Base-by-base conservation (phyloP, 1,140 invertebrate species). In the Macrobrachium nipponense region DNA sequence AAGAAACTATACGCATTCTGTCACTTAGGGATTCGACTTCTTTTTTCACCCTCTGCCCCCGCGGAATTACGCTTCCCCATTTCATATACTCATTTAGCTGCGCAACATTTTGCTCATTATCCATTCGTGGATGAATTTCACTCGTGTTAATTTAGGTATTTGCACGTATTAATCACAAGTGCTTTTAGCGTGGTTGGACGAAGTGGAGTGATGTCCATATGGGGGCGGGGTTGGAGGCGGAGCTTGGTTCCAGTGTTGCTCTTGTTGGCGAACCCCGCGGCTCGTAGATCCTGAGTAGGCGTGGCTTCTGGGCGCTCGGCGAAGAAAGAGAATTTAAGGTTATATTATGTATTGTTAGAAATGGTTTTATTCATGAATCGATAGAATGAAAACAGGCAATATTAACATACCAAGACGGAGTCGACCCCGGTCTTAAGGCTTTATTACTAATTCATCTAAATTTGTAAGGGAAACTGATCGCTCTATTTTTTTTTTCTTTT, bases 291-390 rank as follows among this genome's bases (percentile, higher is more conserved):
- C 80, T 72, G 12, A 43, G 68, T 11, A 23, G 80, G 80, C 80
- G 80, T 82, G 80, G 68, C 44, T 17, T 27, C 12, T 59, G 43
- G 27, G 20, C 43, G 44, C 64, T 82, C 27, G 17, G 51, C 27
- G 4, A 72, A 82, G 59, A 70, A 72, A 70, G 80, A 44, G 80
- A 66, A 82, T 82, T 82, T 82, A 82, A 82, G 80, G 80, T 60
- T 82, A 82, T 82, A 82, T 82, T 82, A 82, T 82, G 80, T 82
- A 73, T 70, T 73, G 80, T 82, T 82, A 70, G 72, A 70, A 72
- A 72, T 20, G 80, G 72, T 82, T 82, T 82, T 82, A 82, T 82
- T 82, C 80, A 82, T 82, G 80, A 82, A 82, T 82, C 73, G 80
- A 82, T 82, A 70, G 68, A 82, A 82, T 70, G 80, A 73, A 82